These are phyloP conservation scores for Cardiocondyla obscurior DNA, from an alignment of 1,140 invertebrate species.

Conservation along the genomic window DNA sequence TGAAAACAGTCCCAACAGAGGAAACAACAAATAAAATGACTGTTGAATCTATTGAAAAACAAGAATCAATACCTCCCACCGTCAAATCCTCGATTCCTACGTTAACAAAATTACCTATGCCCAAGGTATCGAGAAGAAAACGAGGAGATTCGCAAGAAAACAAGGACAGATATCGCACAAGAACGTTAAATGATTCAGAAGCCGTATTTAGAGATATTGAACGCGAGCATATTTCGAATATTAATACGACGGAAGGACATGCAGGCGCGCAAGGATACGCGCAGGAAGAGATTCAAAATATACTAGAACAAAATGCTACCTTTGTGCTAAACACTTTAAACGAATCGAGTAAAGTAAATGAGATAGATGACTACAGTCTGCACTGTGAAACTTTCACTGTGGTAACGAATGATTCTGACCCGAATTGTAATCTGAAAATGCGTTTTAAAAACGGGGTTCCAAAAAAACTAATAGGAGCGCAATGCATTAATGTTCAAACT, in stretches of 20 bases:
- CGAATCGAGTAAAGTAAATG: slow-evolving; percentile 76
- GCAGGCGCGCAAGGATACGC: neutral
- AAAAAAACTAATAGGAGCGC: slow-evolving; percentile 61
- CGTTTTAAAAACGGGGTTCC: slow-evolving; percentile 78
- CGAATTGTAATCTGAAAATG: slow-evolving; percentile 80
- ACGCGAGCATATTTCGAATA: neutral
- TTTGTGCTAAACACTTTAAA: slow-evolving; percentile 84
- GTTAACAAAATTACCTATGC: slow-evolving; percentile 82
- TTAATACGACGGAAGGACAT: neutral
- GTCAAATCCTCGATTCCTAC: slow-evolving; percentile 82
- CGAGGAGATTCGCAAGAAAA: slow-evolving; percentile 82
- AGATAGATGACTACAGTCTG: slow-evolving; percentile 83
- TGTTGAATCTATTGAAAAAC: slow-evolving; percentile 34
- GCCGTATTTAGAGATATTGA: slow-evolving; percentile 50
- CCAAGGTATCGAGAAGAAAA: slow-evolving; percentile 85
- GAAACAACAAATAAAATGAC: slow-evolving; percentile 48
- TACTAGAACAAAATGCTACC: slow-evolving; percentile 85
- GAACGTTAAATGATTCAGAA: slow-evolving; percentile 85
- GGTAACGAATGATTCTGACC: slow-evolving; percentile 88
- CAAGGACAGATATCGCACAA: slow-evolving; percentile 87
- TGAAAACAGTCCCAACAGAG: slow-evolving; percentile 16
- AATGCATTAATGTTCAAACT: slow-evolving; percentile 19
- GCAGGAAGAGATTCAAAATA: slow-evolving; percentile 81
- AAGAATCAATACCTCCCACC: slow-evolving; percentile 61
- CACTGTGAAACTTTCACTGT: slow-evolving; percentile 88